phyloP scores from a whole-genome alignment of 2,113 vertebrate species.

The Trichechus manatus region DNA sequence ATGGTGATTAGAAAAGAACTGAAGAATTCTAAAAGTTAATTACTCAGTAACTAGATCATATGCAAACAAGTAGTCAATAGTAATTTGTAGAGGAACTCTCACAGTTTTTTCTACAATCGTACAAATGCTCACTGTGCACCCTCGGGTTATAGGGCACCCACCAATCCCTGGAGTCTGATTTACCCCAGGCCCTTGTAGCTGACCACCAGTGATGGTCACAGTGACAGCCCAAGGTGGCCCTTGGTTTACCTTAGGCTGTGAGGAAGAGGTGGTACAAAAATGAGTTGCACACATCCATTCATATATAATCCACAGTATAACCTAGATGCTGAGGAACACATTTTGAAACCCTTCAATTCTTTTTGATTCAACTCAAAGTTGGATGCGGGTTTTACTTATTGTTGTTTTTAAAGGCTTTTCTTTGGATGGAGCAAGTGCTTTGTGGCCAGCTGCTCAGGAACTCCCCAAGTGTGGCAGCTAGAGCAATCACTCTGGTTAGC shows the following conservation, averaged over 20 bases:
- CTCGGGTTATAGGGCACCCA: not conserved
- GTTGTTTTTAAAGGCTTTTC: not conserved
- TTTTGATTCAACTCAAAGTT: constrained; percentile 3
- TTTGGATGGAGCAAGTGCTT: not conserved
- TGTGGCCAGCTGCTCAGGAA: not conserved
- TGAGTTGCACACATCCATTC: not conserved
- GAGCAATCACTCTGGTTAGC: not conserved
- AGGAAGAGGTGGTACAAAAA: not conserved
- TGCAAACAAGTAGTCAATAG: not conserved
- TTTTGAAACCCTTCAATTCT: not conserved
- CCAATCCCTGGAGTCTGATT: not conserved
- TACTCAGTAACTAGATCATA: not conserved
- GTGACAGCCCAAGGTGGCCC: not conserved
- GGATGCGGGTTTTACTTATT: not conserved
- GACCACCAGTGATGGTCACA: not conserved
- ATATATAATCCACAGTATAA: not conserved
- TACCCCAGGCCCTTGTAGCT: not conserved
- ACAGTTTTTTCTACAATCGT: not conserved
- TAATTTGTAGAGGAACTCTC: not conserved
- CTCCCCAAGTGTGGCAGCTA: not conserved
- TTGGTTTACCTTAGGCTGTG: not conserved
- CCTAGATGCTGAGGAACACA: not conserved
- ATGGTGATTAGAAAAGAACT: not conserved
- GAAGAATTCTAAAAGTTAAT: not conserved
- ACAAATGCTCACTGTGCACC: not conserved